A percentile compares a stretch with the other conserved stretches of the same genome.
Evolutionary conservation across 2,888 invertebrate species (phyloP).

Genomic region (Morinoia aosen): DNA sequence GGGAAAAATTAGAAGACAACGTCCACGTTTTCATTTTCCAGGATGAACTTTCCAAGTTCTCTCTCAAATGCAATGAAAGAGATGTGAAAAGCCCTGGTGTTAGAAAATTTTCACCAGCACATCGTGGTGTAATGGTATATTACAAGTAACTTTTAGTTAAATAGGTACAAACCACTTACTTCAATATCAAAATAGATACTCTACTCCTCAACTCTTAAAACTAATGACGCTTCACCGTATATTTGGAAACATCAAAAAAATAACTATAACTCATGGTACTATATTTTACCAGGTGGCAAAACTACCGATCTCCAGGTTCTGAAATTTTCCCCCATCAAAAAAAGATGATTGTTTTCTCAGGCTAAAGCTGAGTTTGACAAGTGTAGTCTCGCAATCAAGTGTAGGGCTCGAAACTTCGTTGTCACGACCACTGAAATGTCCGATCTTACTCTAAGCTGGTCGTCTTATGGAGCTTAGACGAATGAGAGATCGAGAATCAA

Average conservation of each 20-base stretch:
- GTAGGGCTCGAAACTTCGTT: not conserved
- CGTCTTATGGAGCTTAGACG: not conserved
- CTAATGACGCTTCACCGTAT: not conserved
- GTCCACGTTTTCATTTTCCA: too few relatives aligned
- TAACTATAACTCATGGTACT: not conserved
- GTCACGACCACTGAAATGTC: not conserved
- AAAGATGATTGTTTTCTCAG: not conserved
- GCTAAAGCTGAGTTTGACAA: not conserved
- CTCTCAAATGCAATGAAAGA: too few relatives aligned
- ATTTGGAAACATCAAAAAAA: not conserved
- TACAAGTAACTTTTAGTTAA: too few relatives aligned
- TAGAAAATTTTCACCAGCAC: not conserved
- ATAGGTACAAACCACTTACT: too few relatives aligned
- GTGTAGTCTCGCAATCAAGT: not conserved
- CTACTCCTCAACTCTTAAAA: too few relatives aligned
- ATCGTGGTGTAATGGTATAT: not conserved
- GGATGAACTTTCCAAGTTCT: too few relatives aligned
- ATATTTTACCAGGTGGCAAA: not conserved
- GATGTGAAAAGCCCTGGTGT: not conserved
- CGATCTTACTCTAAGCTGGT: not conserved
- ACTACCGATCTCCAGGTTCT: not conserved
- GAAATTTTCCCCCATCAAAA: not conserved
- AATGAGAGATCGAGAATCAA: not conserved
- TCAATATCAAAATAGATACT: too few relatives aligned
- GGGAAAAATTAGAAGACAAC: too few relatives aligned